These are phyloP conservation scores for Ryuthela nishihirai DNA, from an alignment of 2,888 invertebrate species.

Conservation along the genomic window DNA sequence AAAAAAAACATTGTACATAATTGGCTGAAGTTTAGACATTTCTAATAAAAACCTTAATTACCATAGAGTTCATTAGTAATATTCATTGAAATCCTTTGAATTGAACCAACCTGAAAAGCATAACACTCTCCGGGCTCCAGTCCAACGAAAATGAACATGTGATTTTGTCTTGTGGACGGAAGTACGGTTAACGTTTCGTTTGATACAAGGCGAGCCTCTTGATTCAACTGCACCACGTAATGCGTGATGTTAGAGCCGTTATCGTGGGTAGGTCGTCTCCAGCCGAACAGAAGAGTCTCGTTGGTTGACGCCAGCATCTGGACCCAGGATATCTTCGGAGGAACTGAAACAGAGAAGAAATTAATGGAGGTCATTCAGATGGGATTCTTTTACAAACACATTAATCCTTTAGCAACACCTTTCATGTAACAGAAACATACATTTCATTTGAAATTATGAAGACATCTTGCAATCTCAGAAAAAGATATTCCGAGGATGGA, in stretches of 20 bases:
- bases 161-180: slow-evolving; percentile 35
- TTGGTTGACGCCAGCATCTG: slow-evolving; percentile 43
- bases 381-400: too few relatives aligned
- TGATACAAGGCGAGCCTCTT: slow-evolving; percentile 22
- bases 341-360: slow-evolving; percentile 29
- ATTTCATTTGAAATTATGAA: too few relatives aligned
- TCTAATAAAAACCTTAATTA: too few relatives aligned
- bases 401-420: too few relatives aligned
- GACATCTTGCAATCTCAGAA: too few relatives aligned
- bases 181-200: slow-evolving; percentile 40
- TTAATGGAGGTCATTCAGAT: background rate
- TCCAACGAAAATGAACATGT: slow-evolving; percentile 69
- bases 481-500: too few relatives aligned
- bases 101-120: slow-evolving; percentile 64
- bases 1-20: too few relatives aligned
- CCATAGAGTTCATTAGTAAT: too few relatives aligned
- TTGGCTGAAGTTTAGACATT: too few relatives aligned
- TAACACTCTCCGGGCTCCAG: slow-evolving; percentile 75
- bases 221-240: slow-evolving; percentile 37
- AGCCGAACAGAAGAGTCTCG: slow-evolving; percentile 42
- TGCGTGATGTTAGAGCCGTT: slow-evolving; percentile 41
- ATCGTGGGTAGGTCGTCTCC: slow-evolving; percentile 41
- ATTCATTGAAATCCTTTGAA: too few relatives aligned
- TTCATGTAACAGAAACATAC: too few relatives aligned
- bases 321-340: slow-evolving; percentile 40